A percentile compares a stretch with the other conserved stretches of the same genome.
Conservation (phyloP, 2,113 vertebrate genomes). For the Phyllostomus hastatus region DNA sequence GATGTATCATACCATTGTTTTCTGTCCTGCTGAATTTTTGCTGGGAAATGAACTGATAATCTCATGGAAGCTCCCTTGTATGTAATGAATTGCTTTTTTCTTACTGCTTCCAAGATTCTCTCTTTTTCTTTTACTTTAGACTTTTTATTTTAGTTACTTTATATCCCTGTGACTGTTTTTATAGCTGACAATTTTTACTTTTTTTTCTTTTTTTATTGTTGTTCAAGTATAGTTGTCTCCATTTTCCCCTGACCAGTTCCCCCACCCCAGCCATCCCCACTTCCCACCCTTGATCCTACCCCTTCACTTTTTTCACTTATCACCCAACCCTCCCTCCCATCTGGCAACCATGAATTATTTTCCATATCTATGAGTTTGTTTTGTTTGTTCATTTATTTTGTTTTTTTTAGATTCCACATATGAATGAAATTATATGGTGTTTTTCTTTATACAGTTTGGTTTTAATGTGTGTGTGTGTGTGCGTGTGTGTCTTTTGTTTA, state of each 20-base stretch:
- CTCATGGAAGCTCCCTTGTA: background rate
- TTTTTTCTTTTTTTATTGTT: too few species aligned
- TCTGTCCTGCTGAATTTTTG: background rate
- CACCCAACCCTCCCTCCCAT: too few species aligned
- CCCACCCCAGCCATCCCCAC: too few species aligned
- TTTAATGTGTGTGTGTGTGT: background rate
- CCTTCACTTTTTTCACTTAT: too few species aligned
- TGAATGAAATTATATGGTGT: background rate
- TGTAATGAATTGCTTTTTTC: background rate
- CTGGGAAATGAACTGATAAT: too few species aligned
- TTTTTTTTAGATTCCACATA: background rate
- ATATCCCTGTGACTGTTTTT: background rate
- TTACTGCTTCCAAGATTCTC: background rate
- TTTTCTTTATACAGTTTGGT: background rate
- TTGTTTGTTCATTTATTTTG: background rate
- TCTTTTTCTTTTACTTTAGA: background rate
- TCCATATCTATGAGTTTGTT: background rate
- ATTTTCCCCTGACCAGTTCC: too few species aligned
- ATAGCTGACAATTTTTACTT: background rate
- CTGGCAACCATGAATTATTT: too few species aligned
- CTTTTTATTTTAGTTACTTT: background rate
- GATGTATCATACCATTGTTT: background rate
- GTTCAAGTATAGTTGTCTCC: too few species aligned
- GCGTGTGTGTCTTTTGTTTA: background rate
- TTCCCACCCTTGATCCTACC: too few species aligned